A percentile compares a stretch with the other conserved stretches of the same genome.
phyloP scores from a whole-genome alignment of 2,888 invertebrate species.

The Pseudococcus viburni region DNA sequence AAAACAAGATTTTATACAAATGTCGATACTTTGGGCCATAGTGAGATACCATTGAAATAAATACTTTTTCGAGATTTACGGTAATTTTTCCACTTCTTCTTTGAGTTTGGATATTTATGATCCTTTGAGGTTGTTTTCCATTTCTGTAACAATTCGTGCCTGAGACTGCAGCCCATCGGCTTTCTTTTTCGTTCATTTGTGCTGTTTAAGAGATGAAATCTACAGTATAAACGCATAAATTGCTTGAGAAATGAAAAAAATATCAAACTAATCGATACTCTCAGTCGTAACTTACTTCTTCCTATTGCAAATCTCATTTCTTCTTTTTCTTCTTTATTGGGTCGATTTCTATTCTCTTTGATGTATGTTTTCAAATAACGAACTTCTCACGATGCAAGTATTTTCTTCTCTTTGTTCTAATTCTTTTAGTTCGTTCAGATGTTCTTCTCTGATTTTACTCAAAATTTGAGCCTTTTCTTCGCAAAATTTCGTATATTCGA shows the following conservation, averaged over 20 bases:
- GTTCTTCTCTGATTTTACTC: constrained; percentile 75
- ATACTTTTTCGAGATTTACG: constrained; percentile 76
- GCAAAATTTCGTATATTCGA: constrained; percentile 74
- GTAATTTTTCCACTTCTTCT: constrained; percentile 78
- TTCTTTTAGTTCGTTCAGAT: constrained; percentile 78
- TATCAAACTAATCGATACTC: background rate
- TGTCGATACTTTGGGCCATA: background rate
- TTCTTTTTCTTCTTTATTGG: constrained; percentile 80
- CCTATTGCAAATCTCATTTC: constrained; percentile 78
- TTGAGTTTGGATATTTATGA: constrained; percentile 78
- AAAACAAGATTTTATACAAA: background rate
- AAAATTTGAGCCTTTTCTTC: constrained; percentile 75
- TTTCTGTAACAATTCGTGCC: constrained; percentile 81
- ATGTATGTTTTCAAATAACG: constrained; percentile 79
- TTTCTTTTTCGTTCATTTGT: constrained; percentile 82
- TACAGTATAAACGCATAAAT: constrained; percentile 71
- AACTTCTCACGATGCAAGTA: constrained; percentile 78
- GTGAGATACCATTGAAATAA: background rate
- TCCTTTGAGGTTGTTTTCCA: constrained; percentile 82
- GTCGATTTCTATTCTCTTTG: constrained; percentile 79
- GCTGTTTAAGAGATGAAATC: constrained; percentile 78
- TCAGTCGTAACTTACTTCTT: constrained; percentile 69
- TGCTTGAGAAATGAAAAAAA: background rate
- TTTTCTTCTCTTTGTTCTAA: constrained; percentile 81
- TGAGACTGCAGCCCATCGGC: constrained; percentile 80